These are phyloP conservation scores for Mycteria americana DNA, from an alignment of 2,797 vertebrate species.

Conservation along the genomic window DNA sequence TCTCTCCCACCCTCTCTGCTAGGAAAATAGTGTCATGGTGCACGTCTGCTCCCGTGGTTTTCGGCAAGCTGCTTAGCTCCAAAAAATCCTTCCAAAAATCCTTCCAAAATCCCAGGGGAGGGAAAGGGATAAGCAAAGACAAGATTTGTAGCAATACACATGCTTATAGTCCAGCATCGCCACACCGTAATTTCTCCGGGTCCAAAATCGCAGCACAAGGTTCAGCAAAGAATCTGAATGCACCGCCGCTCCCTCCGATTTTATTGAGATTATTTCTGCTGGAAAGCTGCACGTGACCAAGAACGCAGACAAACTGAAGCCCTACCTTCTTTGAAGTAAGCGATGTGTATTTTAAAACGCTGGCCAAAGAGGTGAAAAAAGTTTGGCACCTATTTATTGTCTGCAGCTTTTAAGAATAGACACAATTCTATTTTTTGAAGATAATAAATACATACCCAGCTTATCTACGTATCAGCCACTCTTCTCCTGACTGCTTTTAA, in stretches of 20 bases:
- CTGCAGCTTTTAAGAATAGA: background rate
- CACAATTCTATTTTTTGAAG: background rate
- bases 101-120: background rate
- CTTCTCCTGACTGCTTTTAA: background rate
- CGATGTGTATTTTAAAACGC: background rate
- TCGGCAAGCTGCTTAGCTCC: background rate
- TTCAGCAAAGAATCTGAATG: background rate
- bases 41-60: background rate
- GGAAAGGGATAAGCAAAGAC: background rate
- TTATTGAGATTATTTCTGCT: background rate
- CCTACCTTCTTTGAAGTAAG: fast-evolving
- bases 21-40: background rate
- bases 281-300: background rate
- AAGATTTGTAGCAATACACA: background rate
- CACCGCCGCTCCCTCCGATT: background rate
- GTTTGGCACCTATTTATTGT: background rate
- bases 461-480: background rate
- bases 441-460: background rate
- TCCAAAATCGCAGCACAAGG: background rate
- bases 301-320: background rate
- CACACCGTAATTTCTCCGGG: fast-evolving
- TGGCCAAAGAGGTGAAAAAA: background rate
- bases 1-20: background rate
- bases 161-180: fast-evolving
- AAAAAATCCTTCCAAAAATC: background rate